A percentile compares a stretch with the other conserved stretches of the same genome.
phyloP scores from a whole-genome alignment of 2,113 vertebrate species.

The Urocolius indicus region DNA sequence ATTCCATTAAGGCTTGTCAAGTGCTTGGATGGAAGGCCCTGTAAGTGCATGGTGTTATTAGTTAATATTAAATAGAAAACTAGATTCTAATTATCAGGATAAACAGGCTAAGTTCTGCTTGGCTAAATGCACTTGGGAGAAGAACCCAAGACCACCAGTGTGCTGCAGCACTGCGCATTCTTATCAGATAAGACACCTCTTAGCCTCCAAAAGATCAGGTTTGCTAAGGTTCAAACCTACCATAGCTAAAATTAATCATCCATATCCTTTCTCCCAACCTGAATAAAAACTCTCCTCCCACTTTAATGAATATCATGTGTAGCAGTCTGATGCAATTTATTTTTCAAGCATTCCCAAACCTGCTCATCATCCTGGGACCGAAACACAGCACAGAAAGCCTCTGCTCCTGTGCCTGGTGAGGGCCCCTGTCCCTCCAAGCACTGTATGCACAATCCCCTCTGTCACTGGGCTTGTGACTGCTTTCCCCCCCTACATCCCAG shows the following conservation, averaged over 20 bases:
- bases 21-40: slow-evolving; percentile 58
- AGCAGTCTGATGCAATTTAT: not conserved
- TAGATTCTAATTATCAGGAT: slow-evolving; percentile 59
- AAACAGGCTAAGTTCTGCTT: slow-evolving; percentile 60
- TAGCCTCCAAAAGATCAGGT: not conserved
- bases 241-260: not conserved
- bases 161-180: not conserved
- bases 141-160: not conserved
- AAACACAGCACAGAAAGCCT: not conserved
- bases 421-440: not conserved
- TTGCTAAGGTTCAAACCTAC: not conserved
- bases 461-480: not conserved
- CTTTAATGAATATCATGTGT: not conserved
- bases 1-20: slow-evolving; percentile 72
- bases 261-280: not conserved
- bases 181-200: not conserved
- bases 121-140: slow-evolving; percentile 28
- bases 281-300: not conserved
- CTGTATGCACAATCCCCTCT: too few relatives aligned
- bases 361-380: not conserved
- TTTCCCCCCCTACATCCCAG: not conserved
- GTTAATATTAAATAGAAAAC: slow-evolving; percentile 66
- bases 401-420: rapidly evolving
- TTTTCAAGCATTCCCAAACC: not conserved
- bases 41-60: slow-evolving; percentile 54